Conservation (phyloP, 2,113 vertebrate genomes). For the Progne subis region DNA sequence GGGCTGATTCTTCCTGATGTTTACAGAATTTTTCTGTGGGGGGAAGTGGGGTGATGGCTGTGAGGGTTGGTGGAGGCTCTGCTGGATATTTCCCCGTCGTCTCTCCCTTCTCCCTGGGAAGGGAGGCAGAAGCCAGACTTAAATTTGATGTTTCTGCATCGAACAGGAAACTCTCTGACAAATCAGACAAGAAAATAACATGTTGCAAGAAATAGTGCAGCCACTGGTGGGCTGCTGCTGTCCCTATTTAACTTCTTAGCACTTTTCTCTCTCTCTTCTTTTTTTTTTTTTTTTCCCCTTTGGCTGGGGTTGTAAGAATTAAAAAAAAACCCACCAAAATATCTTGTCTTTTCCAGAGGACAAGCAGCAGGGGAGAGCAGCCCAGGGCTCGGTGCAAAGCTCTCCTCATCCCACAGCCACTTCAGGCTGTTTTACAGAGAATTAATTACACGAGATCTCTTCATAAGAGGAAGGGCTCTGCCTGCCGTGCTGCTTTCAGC, state of each 20-base stretch:
- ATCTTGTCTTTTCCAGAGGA: background rate
- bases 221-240: background rate
- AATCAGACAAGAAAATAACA: constrained; percentile 62
- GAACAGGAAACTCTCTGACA: constrained; percentile 42
- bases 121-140: constrained; percentile 7
- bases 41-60: accelerated
- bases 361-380: background rate
- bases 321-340: background rate
- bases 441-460: background rate
- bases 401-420: background rate
- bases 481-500: no score
- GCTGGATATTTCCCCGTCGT: background rate
- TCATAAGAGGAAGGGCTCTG: background rate
- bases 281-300: background rate
- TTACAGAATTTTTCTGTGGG: background rate
- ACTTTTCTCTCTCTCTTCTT: background rate
- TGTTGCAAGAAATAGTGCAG: constrained; percentile 48
- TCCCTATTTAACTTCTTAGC: constrained; percentile 30
- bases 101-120: background rate
- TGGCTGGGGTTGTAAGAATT: background rate
- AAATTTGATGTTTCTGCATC: constrained; percentile 6
- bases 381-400: background rate
- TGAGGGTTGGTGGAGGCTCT: accelerated
- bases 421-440: background rate
- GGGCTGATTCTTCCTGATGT: background rate